These are phyloP conservation scores for Alca torda DNA, from an alignment of 2,797 vertebrate genomes.

Conservation along the genomic window DNA sequence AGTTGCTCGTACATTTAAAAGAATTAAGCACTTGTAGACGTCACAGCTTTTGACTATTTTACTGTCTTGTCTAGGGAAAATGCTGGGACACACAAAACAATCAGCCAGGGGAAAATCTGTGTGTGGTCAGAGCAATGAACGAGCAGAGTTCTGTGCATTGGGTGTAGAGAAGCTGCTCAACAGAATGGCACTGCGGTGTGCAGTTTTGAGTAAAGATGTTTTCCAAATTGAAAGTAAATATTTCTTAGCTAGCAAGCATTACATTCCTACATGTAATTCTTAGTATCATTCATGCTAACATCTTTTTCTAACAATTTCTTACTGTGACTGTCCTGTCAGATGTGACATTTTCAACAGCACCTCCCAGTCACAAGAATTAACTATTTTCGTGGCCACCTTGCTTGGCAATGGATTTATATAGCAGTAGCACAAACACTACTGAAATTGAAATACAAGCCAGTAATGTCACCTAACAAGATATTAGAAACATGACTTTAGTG, in stretches of 20 bases:
- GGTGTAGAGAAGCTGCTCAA: neutral
- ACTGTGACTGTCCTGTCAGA: neutral
- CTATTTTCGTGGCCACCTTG: neutral
- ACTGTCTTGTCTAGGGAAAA: neutral
- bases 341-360: neutral
- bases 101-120: neutral
- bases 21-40: neutral
- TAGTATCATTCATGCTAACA: neutral
- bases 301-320: neutral
- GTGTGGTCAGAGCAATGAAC: neutral
- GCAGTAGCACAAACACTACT: neutral
- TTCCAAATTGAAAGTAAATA: neutral
- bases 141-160: neutral
- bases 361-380: neutral
- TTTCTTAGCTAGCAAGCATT: neutral
- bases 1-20: neutral
- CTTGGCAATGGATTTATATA: neutral
- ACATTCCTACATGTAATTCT: neutral
- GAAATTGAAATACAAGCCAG: neutral
- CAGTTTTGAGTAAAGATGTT: neutral
- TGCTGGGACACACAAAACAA: neutral
- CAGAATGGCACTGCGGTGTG: neutral
- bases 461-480: neutral
- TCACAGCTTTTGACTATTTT: neutral
- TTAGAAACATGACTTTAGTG: neutral